These are phyloP conservation scores for Schrankia costaestrigalis DNA, from an alignment of 2,888 invertebrate species.

Conservation along the genomic window DNA sequence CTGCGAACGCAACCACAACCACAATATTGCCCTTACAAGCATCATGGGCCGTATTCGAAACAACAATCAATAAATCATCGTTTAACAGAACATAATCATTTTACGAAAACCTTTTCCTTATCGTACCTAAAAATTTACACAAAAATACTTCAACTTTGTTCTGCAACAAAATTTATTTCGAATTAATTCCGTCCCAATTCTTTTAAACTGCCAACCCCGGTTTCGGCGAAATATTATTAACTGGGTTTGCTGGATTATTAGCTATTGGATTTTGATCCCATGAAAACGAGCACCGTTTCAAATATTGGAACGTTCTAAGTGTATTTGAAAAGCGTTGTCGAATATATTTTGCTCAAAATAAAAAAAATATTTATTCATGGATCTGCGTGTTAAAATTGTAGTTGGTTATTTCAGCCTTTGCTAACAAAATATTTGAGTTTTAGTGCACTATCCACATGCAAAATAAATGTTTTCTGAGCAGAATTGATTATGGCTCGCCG, in stretches of 20 bases:
- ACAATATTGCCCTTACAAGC: conserved; percentile 13
- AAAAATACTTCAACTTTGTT: conserved; percentile 17
- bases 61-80: conserved; percentile 8
- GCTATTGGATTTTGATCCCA: too few relatives aligned
- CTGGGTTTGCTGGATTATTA: conserved; percentile 7
- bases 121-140: too few relatives aligned
- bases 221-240: conserved; percentile 17
- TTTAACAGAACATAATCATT: too few relatives aligned
- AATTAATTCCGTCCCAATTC: conserved; percentile 20
- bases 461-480: conserved; percentile 24
- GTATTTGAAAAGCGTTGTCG: not conserved
- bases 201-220: conserved; percentile 15
- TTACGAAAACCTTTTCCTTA: too few relatives aligned
- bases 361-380: too few relatives aligned
- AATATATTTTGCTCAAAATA: too few relatives aligned
- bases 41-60: conserved; percentile 6
- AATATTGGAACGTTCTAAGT: conserved; percentile 2
- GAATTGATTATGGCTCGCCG: conserved; percentile 41
- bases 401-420: conserved; percentile 15
- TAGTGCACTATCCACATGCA: conserved; percentile 19
- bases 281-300: too few relatives aligned
- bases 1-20: conserved; percentile 11
- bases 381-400: conserved; percentile 11
- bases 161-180: conserved; percentile 21
- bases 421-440: conserved; percentile 17